Conservation (phyloP, 2,888 invertebrate genomes). For the Microdon myrmicae region DNA sequence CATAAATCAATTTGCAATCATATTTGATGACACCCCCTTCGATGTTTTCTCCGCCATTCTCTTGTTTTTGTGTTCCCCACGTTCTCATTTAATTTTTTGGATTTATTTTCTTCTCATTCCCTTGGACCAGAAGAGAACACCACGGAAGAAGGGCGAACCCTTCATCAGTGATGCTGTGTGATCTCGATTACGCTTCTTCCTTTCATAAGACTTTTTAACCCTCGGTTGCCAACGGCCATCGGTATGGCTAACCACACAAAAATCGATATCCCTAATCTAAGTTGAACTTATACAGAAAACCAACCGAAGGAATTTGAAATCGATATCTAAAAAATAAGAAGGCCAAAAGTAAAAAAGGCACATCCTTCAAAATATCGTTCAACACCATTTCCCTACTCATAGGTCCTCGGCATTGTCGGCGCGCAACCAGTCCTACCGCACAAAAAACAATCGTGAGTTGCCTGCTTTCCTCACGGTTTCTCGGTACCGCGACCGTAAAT, state of each 20-base stretch:
- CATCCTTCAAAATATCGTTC: constrained; percentile 39
- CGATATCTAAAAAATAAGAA: constrained; percentile 26
- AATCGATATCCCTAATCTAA: constrained; percentile 31
- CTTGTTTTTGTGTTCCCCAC: constrained; percentile 14
- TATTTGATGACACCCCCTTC: constrained; percentile 49
- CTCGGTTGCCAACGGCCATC: constrained; percentile 26
- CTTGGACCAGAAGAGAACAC: constrained; percentile 27
- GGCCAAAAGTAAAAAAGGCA: constrained; percentile 9
- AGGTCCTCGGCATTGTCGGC: constrained; percentile 7
- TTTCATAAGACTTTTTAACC: background rate
- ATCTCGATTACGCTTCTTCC: constrained; percentile 2
- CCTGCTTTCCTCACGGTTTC: constrained; percentile 46
- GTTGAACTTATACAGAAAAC: constrained; percentile 17
- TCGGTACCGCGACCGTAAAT: constrained; percentile 48
- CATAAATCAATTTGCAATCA: constrained; percentile 47
- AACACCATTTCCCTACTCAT: constrained; percentile 18
- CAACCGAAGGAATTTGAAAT: constrained; percentile 32
- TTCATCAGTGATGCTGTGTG: constrained; percentile 14
- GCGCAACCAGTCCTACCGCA: constrained; percentile 15
- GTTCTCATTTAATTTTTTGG: constrained; percentile 32
- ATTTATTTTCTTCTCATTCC: background rate
- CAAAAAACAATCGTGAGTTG: constrained; percentile 46
- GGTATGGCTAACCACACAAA: constrained; percentile 19
- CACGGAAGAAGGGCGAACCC: constrained; percentile 47
- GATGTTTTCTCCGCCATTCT: constrained; percentile 10